phyloP scores from a whole-genome alignment of 2,113 vertebrate genomes.

The Cochlearius cochlearius region DNA sequence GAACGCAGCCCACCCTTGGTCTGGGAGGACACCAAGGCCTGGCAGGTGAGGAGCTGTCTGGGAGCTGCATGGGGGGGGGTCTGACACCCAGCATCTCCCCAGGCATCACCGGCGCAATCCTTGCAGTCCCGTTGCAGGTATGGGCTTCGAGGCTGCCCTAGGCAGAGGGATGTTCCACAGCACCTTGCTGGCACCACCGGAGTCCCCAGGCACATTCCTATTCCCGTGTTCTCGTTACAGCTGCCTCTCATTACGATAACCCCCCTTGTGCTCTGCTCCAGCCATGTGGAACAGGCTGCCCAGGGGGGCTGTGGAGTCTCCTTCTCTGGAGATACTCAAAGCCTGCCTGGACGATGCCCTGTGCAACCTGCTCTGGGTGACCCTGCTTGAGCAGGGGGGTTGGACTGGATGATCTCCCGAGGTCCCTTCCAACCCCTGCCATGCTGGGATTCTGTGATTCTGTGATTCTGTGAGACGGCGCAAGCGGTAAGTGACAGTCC shows the following conservation, averaged over 20 bases:
- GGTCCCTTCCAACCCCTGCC: too few relatives aligned
- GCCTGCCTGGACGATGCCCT: too few relatives aligned
- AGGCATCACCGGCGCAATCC: not conserved
- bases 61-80: not conserved
- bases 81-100: not conserved
- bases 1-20: not conserved
- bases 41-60: not conserved
- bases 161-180: not conserved
- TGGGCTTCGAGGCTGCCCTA: not conserved
- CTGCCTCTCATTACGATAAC: not conserved
- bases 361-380: too few relatives aligned
- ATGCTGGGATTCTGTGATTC: too few relatives aligned
- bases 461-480: fast-evolving
- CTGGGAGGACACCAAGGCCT: not conserved
- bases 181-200: not conserved
- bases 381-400: too few relatives aligned
- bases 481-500: not conserved
- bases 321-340: too few relatives aligned
- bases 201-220: not conserved
- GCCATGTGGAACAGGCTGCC: too few relatives aligned
- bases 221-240: fast-evolving
- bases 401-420: too few relatives aligned
- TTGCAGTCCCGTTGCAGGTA: too few relatives aligned
- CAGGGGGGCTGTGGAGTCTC: too few relatives aligned
- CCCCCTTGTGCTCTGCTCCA: fast-evolving